Evolutionary conservation across 2,888 invertebrate species (phyloP).

Genomic region (Microctonus aethiopoides): DNA sequence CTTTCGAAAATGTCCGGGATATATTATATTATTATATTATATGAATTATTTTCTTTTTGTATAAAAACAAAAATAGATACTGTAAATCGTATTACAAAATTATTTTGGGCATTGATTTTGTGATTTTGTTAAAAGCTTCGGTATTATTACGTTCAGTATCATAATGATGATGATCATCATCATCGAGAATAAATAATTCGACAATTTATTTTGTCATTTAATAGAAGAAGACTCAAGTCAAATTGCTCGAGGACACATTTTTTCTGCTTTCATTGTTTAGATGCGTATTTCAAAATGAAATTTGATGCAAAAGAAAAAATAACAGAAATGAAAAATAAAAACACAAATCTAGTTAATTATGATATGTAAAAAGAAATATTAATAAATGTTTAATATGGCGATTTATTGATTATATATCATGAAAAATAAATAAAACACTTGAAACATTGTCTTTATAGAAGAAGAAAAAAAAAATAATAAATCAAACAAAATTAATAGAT

Average conservation of each 20-base stretch:
- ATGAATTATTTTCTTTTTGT: not conserved
- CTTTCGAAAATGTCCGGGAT: not conserved
- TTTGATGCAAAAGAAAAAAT: constrained; percentile 14
- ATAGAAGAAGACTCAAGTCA: constrained; percentile 44
- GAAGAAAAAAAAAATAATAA: not conserved
- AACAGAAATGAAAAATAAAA: constrained; percentile 34
- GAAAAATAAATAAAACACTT: constrained; percentile 15
- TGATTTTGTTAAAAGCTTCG: constrained; percentile 1
- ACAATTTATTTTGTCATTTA: constrained; percentile 47
- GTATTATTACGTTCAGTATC: not conserved
- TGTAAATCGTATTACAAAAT: not conserved
- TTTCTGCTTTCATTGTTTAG: constrained; percentile 65
- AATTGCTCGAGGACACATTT: constrained; percentile 50
- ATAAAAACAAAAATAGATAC: not conserved
- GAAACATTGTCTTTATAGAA: not conserved
- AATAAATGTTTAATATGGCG: constrained; percentile 17
- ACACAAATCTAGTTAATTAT: constrained; percentile 33
- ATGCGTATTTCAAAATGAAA: constrained; percentile 57
- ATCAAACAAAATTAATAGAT: not conserved
- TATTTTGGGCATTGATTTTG: constrained; percentile 9
- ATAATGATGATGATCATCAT: not conserved
- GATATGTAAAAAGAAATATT: constrained; percentile 9
- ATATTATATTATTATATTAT: not conserved
- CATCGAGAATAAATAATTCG: constrained; percentile 41
- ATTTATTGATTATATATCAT: constrained; percentile 12